phyloP scores from a whole-genome alignment of 92 coral and sea anemone genomes.

The Bergia puertoricense region DNA sequence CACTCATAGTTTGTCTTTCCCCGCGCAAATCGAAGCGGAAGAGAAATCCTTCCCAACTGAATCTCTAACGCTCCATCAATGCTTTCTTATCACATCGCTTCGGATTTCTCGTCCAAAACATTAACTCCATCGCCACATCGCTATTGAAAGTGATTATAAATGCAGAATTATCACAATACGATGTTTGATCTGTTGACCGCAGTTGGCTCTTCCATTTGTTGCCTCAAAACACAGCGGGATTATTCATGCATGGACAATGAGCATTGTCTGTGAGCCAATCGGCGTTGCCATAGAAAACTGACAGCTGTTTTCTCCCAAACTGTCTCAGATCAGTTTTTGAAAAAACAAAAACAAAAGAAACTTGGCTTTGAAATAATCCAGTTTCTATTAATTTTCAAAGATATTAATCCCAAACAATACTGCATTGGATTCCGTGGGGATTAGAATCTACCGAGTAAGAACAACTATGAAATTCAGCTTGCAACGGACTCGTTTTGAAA shows the following conservation, averaged over 20 bases:
- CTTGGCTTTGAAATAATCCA: too few species aligned
- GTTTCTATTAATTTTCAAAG: neutral
- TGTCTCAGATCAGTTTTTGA: neutral
- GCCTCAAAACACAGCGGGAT: neutral
- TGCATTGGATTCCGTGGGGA: neutral
- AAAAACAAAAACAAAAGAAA: too few species aligned
- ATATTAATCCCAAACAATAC: neutral
- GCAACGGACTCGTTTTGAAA: neutral
- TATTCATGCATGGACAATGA: constrained; percentile 36
- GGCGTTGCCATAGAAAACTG: constrained; percentile 39
- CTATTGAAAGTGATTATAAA: constrained; percentile 30
- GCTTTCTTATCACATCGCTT: constrained; percentile 22
- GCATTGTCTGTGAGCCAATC: constrained; percentile 43
- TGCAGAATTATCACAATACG: constrained; percentile 18
- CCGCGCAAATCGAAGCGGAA: constrained; percentile 20
- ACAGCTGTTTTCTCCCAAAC: constrained; percentile 14
- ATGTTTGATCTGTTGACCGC: constrained; percentile 41
- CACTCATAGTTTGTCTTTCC: constrained; percentile 31
- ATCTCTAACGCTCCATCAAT: constrained; percentile 21
- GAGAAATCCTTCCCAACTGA: constrained; percentile 8
- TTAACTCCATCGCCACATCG: constrained; percentile 33
- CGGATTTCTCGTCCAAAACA: constrained; percentile 7
- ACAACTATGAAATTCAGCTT: neutral
- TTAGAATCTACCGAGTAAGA: neutral
- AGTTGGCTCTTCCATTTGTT: constrained; percentile 11